Base-by-base conservation (phyloP, 1,140 invertebrate species). In the Drosophila pandora region DNA sequence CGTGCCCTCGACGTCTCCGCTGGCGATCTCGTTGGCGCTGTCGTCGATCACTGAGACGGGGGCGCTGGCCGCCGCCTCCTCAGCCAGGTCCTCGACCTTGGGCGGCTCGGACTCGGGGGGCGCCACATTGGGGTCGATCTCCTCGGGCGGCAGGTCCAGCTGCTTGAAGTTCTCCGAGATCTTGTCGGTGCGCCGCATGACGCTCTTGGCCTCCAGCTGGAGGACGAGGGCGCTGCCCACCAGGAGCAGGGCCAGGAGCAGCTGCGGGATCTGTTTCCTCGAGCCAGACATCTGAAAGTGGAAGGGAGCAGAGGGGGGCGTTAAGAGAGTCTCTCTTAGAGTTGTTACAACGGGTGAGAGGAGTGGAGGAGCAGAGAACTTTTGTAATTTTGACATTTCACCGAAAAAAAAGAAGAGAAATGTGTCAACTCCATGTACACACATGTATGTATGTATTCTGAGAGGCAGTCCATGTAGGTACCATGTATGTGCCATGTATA, bases 151-250 rank as follows among this genome's bases (percentile, higher is more conserved):
- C 70, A 91, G 52, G 10, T 91, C 82, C 22, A 91, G 41, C 56
- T 91, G 90, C 52, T 91, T 91, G 9, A 91, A 91, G 41, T 91
- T 81, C 48, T 90, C 83, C 1, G 90, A 91, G 12, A 91, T 91
- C 54, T 91, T 91, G 53, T 91, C 90, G 7, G 85, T 72, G 12
- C 90, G 90, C 5, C 90, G 67, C 41, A 81, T 76, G 6, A 88
- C 70, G 5, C 82, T 89, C 52, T 90, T 90, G 54, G 61, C 79
- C n/a, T 79, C 55, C 28, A 57, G 52, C 7, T 47, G 39, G 23
- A 28, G n/a, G 2, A 79, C 0, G n/a, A 41, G 32, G 12, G 28
- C 12, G 45, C 63, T 48, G 43, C 59, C 79, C 65, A 71, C 48
- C 57, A 87, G 47, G 48, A 88, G 56, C 65, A 80, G 47, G 60